Base-by-base conservation (phyloP, 2,797 vertebrate genomes). In the Knipowitschia caucasica region DNA sequence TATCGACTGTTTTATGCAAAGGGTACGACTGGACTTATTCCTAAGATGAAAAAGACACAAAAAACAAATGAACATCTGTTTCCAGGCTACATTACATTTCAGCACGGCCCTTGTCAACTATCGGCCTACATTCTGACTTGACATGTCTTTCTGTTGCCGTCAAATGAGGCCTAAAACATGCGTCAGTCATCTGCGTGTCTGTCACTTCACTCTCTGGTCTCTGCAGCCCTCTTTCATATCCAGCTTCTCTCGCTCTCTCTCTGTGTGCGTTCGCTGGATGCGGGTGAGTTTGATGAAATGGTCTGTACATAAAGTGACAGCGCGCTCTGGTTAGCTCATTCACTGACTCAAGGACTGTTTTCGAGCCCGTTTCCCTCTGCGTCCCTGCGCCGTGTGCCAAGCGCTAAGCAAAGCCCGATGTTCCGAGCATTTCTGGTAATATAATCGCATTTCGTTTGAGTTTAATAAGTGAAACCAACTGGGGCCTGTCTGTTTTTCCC, bases 391-490 rank as follows among this genome's bases (percentile, higher is more conserved):
- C 36, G 46, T 77, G 62, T 71, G 82, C 77, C 80, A 82, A 54
- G 50, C 65, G 59, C 69, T 88, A 84, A 89, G 79, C 73, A 73
- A 72, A 85, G 80, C 75, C 80, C 75, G 71, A 71, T 86, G 85
- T 82, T 88, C 60, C 68, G 65, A 72, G 76, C 67, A 81, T 78
- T 72, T 71, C 81, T 85, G 78, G 80, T 85, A 87, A 86, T 74
- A 81, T 66, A 84, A 85, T 82, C 80, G 69, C 74, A 83, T 73
- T 85, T 80, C 65, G 78, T 86, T 84, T 78, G 60, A 67, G 72
- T 79, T 43, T 82, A 86, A 84, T 87, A 85, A 87, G 62, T 73
- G 70, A 82, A 86, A 86, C 77, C 85, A 85, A 86, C 75, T 83
- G 79, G 56, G 46, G 26, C 50, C 53, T 20, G 51, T 50, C 50